Evolutionary conservation across 2,888 invertebrate species (phyloP), one percentile per base, ranked within the genome.

Genomic region (Melinaea menophilus): DNA sequence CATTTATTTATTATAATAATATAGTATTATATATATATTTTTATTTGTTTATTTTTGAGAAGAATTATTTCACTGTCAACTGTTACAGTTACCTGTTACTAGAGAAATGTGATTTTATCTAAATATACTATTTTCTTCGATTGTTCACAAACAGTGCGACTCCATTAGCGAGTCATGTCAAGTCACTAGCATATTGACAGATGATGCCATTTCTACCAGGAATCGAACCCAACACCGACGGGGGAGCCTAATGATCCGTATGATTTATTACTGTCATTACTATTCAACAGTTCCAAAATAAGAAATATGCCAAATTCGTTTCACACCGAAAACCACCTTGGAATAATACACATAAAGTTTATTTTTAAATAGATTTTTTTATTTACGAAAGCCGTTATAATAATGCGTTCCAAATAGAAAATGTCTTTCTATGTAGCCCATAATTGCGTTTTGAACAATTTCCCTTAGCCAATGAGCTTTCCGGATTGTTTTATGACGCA

Each of bases 231-330:
- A 74, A 75, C 78, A 84, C 86, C 79, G 73, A 71, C 72, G 75
- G 84, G 87, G 89, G 88, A 85, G 80, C 80, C 85, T 90, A 90
- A 90, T 88, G 90, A 90, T 84, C 88, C 89, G 79, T 90, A 89
- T 90, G 90, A 90, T 90, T 89, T 90, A 90, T 90, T 88, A 88
- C 88, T 88, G 84, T 89, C 90, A 90, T 90, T 90, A 88, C 79
- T 78, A 74, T 73, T 72, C 72, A 69, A 71, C 72, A 73, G 74
- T 72, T 76, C 69, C 69, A 72, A 76, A 84, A 84, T 70, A 81
- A 67, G 75, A 82, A 81, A 81, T 81, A 85, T 82, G 77, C 76
- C 78, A 66, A 69, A 69, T 66, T 47, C 12, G 35, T 57, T 22
- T 45, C 60, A 56, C 41, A 22, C 58, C 1, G 72, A 68, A 70